These are phyloP conservation scores for Dexiosoma caninum DNA, from an alignment of 2,888 invertebrate species.

Conservation along the genomic window DNA sequence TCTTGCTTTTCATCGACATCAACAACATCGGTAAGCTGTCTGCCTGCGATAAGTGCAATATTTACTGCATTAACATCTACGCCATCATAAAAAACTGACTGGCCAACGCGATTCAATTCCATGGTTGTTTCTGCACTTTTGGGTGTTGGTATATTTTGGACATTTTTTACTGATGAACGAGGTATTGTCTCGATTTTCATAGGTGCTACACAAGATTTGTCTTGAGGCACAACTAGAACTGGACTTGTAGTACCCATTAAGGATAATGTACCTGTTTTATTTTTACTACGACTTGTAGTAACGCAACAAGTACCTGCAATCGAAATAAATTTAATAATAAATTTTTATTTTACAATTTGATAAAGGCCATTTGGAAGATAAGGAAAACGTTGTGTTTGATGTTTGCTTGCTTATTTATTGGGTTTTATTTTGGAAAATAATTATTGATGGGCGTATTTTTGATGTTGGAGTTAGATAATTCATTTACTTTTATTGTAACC, in stretches of 20 bases:
- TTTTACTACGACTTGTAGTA: slow-evolving; percentile 59
- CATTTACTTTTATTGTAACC: slow-evolving; percentile 28
- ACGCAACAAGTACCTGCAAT: slow-evolving; percentile 49
- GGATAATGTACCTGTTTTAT: slow-evolving; percentile 74
- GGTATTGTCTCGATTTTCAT: slow-evolving; percentile 66
- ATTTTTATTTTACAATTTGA: background rate
- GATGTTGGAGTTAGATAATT: background rate
- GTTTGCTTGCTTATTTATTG: background rate
- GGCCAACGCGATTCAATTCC: slow-evolving; percentile 76
- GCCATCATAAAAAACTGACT: slow-evolving; percentile 78
- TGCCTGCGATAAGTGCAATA: background rate
- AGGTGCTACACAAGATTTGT: slow-evolving; percentile 44
- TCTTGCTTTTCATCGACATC: slow-evolving; percentile 84
- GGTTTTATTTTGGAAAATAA: background rate
- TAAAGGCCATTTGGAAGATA: background rate
- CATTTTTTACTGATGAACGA: slow-evolving; percentile 62
- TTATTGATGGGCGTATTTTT: background rate
- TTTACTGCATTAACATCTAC: slow-evolving; percentile 72
- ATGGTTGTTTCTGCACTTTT: slow-evolving; percentile 73
- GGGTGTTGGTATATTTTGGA: slow-evolving; percentile 67
- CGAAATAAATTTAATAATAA: slow-evolving; percentile 16
- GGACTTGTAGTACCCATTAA: slow-evolving; percentile 69
- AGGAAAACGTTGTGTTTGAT: background rate
- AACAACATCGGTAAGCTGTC: slow-evolving; percentile 71
- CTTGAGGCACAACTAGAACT: slow-evolving; percentile 66